Evolutionary conservation across 1,140 invertebrate genomes (phyloP).

Genomic region (Drosophila baimaii): DNA sequence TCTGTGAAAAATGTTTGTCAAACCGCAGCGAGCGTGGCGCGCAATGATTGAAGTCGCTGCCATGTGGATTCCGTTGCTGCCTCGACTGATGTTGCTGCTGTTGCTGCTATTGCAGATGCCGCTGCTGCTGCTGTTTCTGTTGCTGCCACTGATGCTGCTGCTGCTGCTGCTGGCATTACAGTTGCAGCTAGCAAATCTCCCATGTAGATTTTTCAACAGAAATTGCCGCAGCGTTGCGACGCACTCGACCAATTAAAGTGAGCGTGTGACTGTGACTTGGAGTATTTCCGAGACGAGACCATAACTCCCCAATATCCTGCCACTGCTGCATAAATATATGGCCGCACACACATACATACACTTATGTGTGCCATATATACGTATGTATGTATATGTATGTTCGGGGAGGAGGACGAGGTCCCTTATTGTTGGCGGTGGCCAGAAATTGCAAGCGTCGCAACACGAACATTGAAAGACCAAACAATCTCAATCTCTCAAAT

Average conservation of each 20-base stretch:
- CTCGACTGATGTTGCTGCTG: constrained; percentile 38
- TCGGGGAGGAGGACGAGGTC: constrained; percentile 13
- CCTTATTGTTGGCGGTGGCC: constrained; percentile 42
- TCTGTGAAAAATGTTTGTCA: constrained; percentile 81
- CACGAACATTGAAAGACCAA: constrained; percentile 82
- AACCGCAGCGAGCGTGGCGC: constrained; percentile 77
- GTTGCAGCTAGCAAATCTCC: constrained; percentile 53
- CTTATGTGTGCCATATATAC: constrained; percentile 11
- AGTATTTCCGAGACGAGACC: constrained; percentile 57
- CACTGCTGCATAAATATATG: constrained; percentile 55
- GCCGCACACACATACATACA: constrained; percentile 7
- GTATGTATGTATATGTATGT: constrained; percentile 22
- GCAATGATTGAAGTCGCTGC: constrained; percentile 80
- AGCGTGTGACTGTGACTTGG: constrained; percentile 58
- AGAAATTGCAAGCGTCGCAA: constrained; percentile 79
- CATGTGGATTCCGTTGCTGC: constrained; percentile 60
- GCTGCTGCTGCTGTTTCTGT: constrained; percentile 19
- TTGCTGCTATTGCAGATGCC: constrained; percentile 23
- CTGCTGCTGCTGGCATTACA: constrained; percentile 29
- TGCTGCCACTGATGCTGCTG: constrained; percentile 41
- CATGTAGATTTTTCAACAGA: constrained; percentile 72
- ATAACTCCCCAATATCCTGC: constrained; percentile 77
- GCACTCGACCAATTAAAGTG: constrained; percentile 76
- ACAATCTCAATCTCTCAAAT: constrained; percentile 84
- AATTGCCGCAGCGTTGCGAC: constrained; percentile 74